Evolutionary conservation across 2,888 invertebrate genomes (phyloP).

Genomic region (Timandra comae): DNA sequence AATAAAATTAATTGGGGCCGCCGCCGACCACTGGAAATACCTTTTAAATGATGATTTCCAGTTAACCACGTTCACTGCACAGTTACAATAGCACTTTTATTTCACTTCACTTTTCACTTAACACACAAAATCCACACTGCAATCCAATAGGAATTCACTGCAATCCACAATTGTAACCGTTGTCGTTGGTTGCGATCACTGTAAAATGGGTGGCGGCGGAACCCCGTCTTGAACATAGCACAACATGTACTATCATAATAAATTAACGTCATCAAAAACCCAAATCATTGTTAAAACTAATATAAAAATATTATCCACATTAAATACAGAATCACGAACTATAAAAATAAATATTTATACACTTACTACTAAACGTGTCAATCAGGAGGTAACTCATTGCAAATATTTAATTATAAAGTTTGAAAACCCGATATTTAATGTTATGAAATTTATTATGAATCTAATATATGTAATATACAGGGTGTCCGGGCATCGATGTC

Average conservation of each 20-base stretch:
- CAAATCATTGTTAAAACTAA: too few relatives aligned
- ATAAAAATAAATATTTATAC: too few relatives aligned
- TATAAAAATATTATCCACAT: too few relatives aligned
- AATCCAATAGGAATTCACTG: conserved; percentile 70
- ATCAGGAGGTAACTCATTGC: too few relatives aligned
- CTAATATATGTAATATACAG: too few relatives aligned
- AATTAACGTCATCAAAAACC: too few relatives aligned
- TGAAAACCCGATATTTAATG: too few relatives aligned
- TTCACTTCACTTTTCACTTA: not conserved
- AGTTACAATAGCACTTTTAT: conserved; percentile 1
- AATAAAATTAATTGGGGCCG: conserved; percentile 53
- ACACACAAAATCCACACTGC: conserved; percentile 56
- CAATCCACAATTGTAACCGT: conserved; percentile 52
- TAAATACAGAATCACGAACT: too few relatives aligned
- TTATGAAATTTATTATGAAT: too few relatives aligned
- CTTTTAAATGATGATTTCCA: not conserved
- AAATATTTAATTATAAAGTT: too few relatives aligned
- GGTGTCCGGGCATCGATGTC: too few relatives aligned
- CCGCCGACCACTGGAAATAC: conserved; percentile 54
- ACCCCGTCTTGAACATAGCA: conserved; percentile 41
- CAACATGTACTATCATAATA: conserved; percentile 28
- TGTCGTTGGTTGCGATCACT: conserved; percentile 2
- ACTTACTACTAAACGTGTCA: too few relatives aligned
- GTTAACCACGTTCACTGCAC: conserved; percentile 3
- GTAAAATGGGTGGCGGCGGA: conserved; percentile 58